Conservation (phyloP, 2,888 invertebrate species). For the Cetonia aurata region DNA sequence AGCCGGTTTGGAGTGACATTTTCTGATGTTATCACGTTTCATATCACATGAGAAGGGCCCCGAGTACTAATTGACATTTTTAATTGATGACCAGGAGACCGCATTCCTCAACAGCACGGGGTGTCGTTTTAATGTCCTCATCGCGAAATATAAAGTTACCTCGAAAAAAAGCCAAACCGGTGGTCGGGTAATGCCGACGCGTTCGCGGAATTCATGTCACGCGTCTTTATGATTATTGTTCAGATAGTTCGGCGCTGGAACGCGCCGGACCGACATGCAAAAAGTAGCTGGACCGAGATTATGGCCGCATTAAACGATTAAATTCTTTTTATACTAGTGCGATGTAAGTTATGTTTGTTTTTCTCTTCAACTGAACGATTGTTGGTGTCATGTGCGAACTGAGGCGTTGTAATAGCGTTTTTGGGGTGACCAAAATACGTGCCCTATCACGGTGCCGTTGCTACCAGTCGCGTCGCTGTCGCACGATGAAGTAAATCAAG, state of each 20-base stretch:
- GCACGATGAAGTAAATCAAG: conserved; percentile 49
- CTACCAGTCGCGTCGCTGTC: conserved; percentile 46
- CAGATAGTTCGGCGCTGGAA: conserved; percentile 16
- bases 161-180: conserved; percentile 25
- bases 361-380: neutral
- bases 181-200: conserved; percentile 26
- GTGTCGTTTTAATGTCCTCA: conserved; percentile 43
- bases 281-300: conserved; percentile 21
- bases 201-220: conserved; percentile 40
- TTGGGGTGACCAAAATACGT: conserved; percentile 44
- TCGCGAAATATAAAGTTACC: conserved; percentile 46
- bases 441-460: conserved; percentile 50
- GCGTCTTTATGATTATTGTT: conserved; percentile 39
- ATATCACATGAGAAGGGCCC: conserved; percentile 39
- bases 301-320: conserved; percentile 26
- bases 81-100: conserved; percentile 48
- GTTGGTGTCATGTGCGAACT: conserved; percentile 1
- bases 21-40: conserved; percentile 33
- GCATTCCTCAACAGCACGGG: conserved; percentile 40
- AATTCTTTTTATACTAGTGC: conserved; percentile 17
- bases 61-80: conserved; percentile 55
- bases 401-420: conserved; percentile 20
- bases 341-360: conserved; percentile 28
- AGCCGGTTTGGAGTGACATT: no score
- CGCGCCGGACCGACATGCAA: conserved; percentile 20